Evolutionary conservation across 2,888 invertebrate species (phyloP).

Genomic region (Cybosia mesomella): DNA sequence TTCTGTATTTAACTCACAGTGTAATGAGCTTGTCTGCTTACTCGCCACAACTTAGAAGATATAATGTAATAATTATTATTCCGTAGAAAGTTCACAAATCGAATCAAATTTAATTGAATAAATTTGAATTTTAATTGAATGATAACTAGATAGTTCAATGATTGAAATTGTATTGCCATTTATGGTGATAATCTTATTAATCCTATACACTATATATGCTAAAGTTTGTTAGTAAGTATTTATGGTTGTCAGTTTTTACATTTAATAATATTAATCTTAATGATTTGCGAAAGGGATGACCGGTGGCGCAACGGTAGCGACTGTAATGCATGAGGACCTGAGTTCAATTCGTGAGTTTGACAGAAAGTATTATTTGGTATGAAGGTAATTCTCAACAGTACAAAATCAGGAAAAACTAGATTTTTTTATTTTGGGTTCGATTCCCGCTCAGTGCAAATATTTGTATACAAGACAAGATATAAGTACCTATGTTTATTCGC

Average conservation of each 20-base stretch:
- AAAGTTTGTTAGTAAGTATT: background rate
- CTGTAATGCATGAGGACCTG: background rate
- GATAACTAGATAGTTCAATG: background rate
- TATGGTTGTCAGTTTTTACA: background rate
- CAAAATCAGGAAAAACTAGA: background rate
- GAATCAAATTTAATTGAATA: conserved; percentile 14
- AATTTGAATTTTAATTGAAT: conserved; percentile 2
- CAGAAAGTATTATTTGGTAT: background rate
- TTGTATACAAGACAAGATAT: too few relatives aligned
- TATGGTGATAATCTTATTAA: background rate
- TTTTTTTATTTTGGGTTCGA: too few relatives aligned
- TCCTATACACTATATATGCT: background rate
- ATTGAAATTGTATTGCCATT: background rate
- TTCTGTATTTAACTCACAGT: conserved; percentile 9
- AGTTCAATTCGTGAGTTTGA: background rate
- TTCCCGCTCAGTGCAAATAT: too few relatives aligned
- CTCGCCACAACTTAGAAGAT: background rate
- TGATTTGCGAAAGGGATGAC: background rate
- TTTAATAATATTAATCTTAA: too few relatives aligned
- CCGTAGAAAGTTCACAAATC: conserved; percentile 13
- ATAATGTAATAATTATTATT: conserved; percentile 10
- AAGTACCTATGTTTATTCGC: too few relatives aligned
- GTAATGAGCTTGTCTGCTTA: conserved; percentile 17
- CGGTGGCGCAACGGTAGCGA: background rate
- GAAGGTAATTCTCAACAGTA: background rate